Conservation (phyloP, 2,888 invertebrate genomes). For the Quadroppia sp. region DNA sequence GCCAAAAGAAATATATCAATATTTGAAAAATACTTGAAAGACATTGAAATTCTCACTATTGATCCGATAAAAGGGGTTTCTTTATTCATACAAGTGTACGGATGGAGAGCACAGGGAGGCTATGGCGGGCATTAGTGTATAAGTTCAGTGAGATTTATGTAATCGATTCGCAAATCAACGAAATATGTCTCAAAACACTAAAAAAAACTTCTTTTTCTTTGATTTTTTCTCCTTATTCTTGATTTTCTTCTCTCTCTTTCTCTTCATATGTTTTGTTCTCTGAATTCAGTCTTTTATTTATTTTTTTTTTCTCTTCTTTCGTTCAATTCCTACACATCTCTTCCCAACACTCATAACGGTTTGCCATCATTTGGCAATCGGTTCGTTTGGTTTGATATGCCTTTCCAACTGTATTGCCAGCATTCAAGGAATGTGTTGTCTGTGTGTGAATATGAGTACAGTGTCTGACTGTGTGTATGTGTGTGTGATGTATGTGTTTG, state of each 20-base stretch:
- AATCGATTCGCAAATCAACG: conserved; percentile 30
- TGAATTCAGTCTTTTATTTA: no score
- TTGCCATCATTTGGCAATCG: no score
- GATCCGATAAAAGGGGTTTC: conserved; percentile 30
- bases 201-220: conserved; percentile 6
- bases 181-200: conserved; percentile 28
- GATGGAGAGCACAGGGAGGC: neutral
- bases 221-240: neutral
- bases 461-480: no score
- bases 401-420: no score
- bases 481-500: no score
- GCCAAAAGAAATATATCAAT: neutral
- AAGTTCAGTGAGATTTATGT: conserved; percentile 18
- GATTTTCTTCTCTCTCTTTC: neutral
- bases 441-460: no score
- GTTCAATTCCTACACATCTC: no score
- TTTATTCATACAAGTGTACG: neutral
- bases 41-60: neutral
- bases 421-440: no score
- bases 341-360: no score
- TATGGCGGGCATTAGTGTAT: neutral
- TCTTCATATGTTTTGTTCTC: neutral
- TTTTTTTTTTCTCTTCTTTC: no score
- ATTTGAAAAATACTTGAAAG: neutral
- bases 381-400: no score